Percentiles rank a stretch among this genome's conserved stretches.
Conservation (phyloP, 2,888 invertebrate genomes). For the Microctonus brassicae region DNA sequence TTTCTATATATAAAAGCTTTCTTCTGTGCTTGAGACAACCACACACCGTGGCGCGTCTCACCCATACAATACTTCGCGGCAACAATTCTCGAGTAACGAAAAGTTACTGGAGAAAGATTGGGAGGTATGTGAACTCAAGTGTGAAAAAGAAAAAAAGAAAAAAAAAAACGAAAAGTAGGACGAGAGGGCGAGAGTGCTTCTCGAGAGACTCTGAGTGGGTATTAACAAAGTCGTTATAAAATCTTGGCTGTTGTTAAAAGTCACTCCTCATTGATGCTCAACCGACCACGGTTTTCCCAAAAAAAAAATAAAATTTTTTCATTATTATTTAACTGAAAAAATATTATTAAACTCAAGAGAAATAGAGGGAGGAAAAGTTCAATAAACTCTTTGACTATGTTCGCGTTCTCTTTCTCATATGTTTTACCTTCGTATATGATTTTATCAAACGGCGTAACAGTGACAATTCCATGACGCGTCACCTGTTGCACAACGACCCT, state of each 20-base stretch:
- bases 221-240: constrained; percentile 49
- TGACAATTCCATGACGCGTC: constrained; percentile 57
- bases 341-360: constrained; percentile 5
- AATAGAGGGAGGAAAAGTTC: constrained; percentile 9
- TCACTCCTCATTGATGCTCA: constrained; percentile 50
- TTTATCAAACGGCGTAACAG: constrained; percentile 58
- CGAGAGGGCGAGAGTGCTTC: too few species aligned
- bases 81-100: constrained; percentile 28
- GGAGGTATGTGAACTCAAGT: neutral
- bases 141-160: too few species aligned
- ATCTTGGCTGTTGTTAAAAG: constrained; percentile 51
- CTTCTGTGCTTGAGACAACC: neutral
- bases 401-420: constrained; percentile 10
- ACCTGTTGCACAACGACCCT: constrained; percentile 56
- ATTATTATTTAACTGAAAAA: constrained; percentile 19
- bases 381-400: too few species aligned
- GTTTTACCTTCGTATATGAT: constrained; percentile 44
- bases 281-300: constrained; percentile 27
- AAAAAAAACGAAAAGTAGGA: too few species aligned
- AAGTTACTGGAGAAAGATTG: neutral
- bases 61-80: constrained; percentile 26
- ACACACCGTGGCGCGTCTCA: constrained; percentile 7
- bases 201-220: constrained; percentile 37
- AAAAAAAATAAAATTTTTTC: constrained; percentile 1
- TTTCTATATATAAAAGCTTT: neutral